A percentile compares a stretch with the other conserved stretches of the same genome.
phyloP scores from a whole-genome alignment of 2,797 vertebrate genomes.

The Notoglanidium macrostoma region DNA sequence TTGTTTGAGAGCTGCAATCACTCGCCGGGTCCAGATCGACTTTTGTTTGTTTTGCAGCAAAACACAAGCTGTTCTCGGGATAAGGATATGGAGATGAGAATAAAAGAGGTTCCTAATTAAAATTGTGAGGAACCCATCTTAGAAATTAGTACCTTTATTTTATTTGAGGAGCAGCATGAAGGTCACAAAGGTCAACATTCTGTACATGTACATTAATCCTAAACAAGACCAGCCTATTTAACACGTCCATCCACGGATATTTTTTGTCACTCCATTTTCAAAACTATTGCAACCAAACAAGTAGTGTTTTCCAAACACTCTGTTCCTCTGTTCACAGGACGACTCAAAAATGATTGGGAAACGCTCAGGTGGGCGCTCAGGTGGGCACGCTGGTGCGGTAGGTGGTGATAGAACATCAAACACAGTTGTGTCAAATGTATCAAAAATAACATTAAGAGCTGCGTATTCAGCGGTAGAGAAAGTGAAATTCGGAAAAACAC shows the following conservation, averaged over 20 bases:
- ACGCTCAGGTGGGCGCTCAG: neutral
- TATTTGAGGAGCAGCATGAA: neutral
- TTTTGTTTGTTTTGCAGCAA: slow-evolving; percentile 76
- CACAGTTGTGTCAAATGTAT: too few relatives aligned
- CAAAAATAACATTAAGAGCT: neutral
- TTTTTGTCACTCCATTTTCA: neutral
- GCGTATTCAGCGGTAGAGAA: neutral
- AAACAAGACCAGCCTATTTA: neutral
- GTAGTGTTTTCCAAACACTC: neutral
- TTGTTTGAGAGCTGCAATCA: slow-evolving; percentile 81
- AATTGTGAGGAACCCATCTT: neutral
- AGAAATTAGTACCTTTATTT: neutral
- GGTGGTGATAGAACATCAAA: neutral
- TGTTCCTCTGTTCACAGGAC: neutral
- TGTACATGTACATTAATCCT: neutral
- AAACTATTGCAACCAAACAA: neutral
- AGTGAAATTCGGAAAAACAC: neutral
- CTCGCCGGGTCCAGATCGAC: slow-evolving; percentile 69
- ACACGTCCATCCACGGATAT: neutral
- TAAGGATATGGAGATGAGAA: neutral
- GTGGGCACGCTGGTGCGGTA: neutral
- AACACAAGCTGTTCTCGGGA: slow-evolving; percentile 54
- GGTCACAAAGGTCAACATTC: neutral
- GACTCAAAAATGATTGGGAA: neutral
- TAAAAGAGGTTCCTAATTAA: slow-evolving; percentile 1